A percentile compares a stretch with the other conserved stretches of the same genome.
These are phyloP conservation scores for Drosophila anomelani DNA, from an alignment of 2,888 invertebrate species.

Conservation along the genomic window DNA sequence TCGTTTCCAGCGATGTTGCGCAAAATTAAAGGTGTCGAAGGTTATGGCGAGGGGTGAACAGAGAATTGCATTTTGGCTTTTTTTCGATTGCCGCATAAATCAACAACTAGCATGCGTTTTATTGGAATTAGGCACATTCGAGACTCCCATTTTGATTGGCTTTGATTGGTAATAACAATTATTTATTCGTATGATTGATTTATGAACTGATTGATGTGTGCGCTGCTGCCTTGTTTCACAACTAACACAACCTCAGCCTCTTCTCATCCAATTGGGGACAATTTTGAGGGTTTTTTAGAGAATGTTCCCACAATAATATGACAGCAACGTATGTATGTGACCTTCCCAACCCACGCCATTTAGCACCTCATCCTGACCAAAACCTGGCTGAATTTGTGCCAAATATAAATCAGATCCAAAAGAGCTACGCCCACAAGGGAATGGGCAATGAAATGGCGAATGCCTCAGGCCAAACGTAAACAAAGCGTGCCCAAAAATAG, in stretches of 20 bases:
- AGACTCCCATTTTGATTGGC: constrained; percentile 62
- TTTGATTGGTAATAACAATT: constrained; percentile 56
- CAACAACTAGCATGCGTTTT: constrained; percentile 35
- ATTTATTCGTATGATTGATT: constrained; percentile 56
- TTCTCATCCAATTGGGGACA: constrained; percentile 52
- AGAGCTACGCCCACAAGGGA: constrained; percentile 36
- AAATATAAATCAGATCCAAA: constrained; percentile 29
- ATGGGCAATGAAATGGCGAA: constrained; percentile 11
- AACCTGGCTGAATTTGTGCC: constrained; percentile 35
- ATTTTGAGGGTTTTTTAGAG: background rate
- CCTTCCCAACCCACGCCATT: constrained; percentile 10
- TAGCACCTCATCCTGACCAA: constrained; percentile 28
- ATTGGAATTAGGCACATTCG: constrained; percentile 27
- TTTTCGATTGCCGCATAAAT: constrained; percentile 55
- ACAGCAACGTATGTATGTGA: background rate
- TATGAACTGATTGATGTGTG: constrained; percentile 59
- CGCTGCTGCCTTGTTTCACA: constrained; percentile 55
- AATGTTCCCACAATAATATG: constrained; percentile 25
- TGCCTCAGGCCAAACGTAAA: constrained; percentile 49
- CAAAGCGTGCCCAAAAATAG: constrained; percentile 76
- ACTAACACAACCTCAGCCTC: constrained; percentile 30
- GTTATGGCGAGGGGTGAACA: constrained; percentile 10
- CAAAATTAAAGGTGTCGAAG: constrained; percentile 44
- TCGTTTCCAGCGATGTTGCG: constrained; percentile 42
- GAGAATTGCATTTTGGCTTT: constrained; percentile 40